These are phyloP conservation scores for Charina bottae DNA, from an alignment of 2,113 vertebrate genomes.

Conservation along the genomic window DNA sequence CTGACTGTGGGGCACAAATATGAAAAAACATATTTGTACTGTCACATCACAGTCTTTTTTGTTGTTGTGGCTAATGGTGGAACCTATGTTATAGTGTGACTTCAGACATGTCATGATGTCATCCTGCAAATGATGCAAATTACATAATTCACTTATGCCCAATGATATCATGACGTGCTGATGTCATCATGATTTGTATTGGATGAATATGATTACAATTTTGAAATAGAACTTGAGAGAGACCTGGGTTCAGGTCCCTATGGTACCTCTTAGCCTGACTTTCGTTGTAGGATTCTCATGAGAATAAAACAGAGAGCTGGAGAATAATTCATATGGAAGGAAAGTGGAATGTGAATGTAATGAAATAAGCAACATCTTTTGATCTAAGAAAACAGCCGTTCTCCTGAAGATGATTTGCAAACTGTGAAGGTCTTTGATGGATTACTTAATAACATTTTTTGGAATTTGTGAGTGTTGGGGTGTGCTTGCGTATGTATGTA, in stretches of 20 bases:
- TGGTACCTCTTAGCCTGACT: not conserved
- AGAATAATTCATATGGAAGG: not conserved
- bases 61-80: not conserved
- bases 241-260: not conserved
- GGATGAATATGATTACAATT: not conserved
- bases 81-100: not conserved
- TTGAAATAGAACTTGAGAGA: not conserved
- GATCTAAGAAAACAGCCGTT: not conserved
- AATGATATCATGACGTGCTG: not conserved
- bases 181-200: not conserved
- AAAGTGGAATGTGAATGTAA: not conserved
- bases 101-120: not conserved
- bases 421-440: not conserved
- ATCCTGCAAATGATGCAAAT: not conserved
- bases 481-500: not conserved
- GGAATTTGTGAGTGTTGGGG: not conserved
- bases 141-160: not conserved
- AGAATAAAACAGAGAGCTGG: not conserved
- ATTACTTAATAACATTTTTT: not conserved
- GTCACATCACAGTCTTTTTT: not conserved
- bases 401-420: not conserved
- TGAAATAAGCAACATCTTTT: not conserved
- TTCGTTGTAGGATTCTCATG: not conserved
- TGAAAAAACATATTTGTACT: not conserved
- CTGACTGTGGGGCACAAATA: too few relatives aligned